These are phyloP conservation scores for Rutilus rutilus DNA, from an alignment of 2,113 vertebrate species.

Conservation along the genomic window DNA sequence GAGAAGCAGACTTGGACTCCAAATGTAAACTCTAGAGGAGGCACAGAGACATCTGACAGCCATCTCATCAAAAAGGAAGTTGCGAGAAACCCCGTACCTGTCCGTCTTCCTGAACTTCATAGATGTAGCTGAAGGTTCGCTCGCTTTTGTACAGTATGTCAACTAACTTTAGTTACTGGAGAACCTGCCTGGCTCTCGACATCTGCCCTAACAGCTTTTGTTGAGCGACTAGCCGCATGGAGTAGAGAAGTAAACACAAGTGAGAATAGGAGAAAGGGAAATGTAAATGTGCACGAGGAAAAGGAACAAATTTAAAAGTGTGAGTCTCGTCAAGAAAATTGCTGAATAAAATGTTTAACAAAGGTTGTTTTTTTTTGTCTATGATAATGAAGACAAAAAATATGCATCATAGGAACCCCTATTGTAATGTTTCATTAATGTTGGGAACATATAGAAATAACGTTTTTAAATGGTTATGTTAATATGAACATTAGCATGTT, in stretches of 20 bases:
- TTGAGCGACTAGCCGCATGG: neutral
- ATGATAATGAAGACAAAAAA: neutral
- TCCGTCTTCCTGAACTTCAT: constrained; percentile 29
- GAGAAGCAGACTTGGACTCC: constrained; percentile 41
- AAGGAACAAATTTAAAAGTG: neutral
- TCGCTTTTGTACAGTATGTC: constrained; percentile 3
- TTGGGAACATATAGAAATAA: no score
- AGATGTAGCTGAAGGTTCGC: constrained; percentile 3
- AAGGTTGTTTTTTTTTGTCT: neutral
- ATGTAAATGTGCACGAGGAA: neutral
- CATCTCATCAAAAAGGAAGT: constrained; percentile 24
- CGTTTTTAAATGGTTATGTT: no score
- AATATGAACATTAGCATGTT: no score
- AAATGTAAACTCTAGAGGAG: constrained; percentile 23
- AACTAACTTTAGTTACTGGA: constrained; percentile 6
- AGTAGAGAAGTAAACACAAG: neutral
- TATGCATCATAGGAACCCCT: no score
- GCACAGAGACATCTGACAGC: constrained; percentile 27
- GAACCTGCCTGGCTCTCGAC: neutral
- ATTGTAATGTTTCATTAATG: no score
- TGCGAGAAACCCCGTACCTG: neutral
- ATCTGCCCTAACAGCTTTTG: neutral
- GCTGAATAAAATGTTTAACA: neutral
- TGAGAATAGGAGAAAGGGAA: neutral
- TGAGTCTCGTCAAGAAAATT: neutral